A percentile compares a stretch with the other conserved stretches of the same genome.
Conservation (phyloP, 2,797 vertebrate genomes). For the Triplophysa bombifrons region DNA sequence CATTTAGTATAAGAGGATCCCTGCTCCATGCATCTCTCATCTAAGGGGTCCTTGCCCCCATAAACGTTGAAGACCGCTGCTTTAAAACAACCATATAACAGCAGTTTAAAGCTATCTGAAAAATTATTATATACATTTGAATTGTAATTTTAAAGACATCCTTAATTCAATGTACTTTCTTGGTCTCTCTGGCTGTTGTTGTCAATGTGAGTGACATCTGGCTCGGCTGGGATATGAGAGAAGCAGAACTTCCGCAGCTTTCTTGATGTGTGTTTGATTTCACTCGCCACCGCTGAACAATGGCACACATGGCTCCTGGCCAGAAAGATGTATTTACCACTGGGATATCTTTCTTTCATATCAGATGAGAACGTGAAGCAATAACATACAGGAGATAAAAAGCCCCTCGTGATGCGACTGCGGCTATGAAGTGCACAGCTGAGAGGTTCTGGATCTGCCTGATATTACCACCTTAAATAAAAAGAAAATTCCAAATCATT, state of each 20-base stretch:
- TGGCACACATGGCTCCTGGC: conserved; percentile 38
- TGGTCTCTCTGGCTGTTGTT: neutral
- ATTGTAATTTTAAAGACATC: neutral
- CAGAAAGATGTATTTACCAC: conserved; percentile 55
- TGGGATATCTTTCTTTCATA: conserved; percentile 45
- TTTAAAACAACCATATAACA: too few relatives aligned
- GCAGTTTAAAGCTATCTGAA: neutral
- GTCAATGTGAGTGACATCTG: conserved; percentile 40
- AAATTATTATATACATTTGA: neutral
- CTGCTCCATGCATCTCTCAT: too few relatives aligned
- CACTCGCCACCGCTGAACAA: conserved; percentile 36
- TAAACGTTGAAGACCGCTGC: too few relatives aligned
- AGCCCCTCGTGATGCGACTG: conserved; percentile 42
- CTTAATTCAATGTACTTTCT: neutral
- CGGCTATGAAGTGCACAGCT: conserved; percentile 52
- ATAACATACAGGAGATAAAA: conserved; percentile 70
- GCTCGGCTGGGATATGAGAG: conserved; percentile 51
- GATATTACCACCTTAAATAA: conserved; percentile 66
- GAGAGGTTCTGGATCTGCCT: conserved; percentile 62
- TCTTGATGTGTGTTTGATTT: conserved; percentile 54
- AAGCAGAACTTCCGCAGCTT: conserved; percentile 42
- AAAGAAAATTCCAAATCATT: conserved; percentile 61
- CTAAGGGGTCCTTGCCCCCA: too few relatives aligned
- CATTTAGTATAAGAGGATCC: too few relatives aligned
- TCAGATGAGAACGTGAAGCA: conserved; percentile 50